Base-by-base conservation (phyloP, 2,797 vertebrate species). In the Pseudochaenichthys georgianus region DNA sequence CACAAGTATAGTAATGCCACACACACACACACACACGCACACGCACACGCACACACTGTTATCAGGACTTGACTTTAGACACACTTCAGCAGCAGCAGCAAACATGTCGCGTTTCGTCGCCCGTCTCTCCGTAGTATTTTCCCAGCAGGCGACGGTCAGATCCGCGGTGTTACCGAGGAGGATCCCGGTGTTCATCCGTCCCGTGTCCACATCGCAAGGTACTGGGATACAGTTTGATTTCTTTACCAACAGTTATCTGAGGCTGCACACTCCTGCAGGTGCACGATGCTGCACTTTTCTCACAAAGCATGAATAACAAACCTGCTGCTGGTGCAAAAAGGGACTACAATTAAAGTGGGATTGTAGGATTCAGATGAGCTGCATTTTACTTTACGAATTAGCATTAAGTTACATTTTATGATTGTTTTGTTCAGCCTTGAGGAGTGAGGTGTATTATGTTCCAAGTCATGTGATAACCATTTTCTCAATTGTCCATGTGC, bases 101-200 rank as follows among this genome's bases (percentile, higher is more conserved):
- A 74, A 80, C 84, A 95, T 96, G 95, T 91, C 95, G 63, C 93
- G 93, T 42, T 72, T 93, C 50, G 59, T 91, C 3, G 43, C 68
- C 57, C 92, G 94, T 46, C 47, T 94, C 47, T 72, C 84, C 23
- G 47, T 42, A 13, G 50, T 80, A 6, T 47, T 89, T 78, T 86
- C 83, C 52, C 87, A 69, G 15, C 88, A 47, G 28, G 69, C 71
- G 0, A 31, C 77, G 2, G 60, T 70, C 45, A 88, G 81, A 70
- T 78, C 82, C 2, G 53, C 28, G 43, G 66, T 62, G 57, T 42
- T 76, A 53, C 74, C 81, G 47, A 84, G 64, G 57, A 90, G 74
- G 78, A 75, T 78, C 53, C 67, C 79, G 3, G 58, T 13, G 4
- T 60, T 81, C 48, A 48, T 69, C 62, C 93, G 94, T 1, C 58